Conservation (phyloP, 1,140 invertebrate species). For the Dryas iulia region DNA sequence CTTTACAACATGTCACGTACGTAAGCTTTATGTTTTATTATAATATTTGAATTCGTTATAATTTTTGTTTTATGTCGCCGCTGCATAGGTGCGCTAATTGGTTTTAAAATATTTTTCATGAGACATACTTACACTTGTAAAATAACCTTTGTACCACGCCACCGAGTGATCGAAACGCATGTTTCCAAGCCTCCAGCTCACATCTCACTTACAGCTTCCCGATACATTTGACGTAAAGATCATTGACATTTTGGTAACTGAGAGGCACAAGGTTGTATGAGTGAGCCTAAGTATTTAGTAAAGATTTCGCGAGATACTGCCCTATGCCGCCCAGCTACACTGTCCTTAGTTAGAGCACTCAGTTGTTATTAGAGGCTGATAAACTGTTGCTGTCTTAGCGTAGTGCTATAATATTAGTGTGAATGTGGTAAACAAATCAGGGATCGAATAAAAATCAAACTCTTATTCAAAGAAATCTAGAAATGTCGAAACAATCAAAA, state of each 20-base stretch:
- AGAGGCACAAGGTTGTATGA: conserved; percentile 68
- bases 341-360: conserved; percentile 59
- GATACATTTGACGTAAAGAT: conserved; percentile 70
- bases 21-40: conserved; percentile 27
- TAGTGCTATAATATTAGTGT: conserved; percentile 66
- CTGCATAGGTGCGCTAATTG: conserved; percentile 52
- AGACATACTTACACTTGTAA: conserved; percentile 67
- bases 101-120: conserved; percentile 59
- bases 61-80: conserved; percentile 32
- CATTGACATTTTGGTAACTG: conserved; percentile 71
- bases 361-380: conserved; percentile 73
- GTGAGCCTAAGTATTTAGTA: conserved; percentile 32
- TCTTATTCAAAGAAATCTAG: conserved; percentile 34
- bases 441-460: background rate
- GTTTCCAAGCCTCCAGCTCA: conserved; percentile 76
- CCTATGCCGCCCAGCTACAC: conserved; percentile 74
- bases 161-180: conserved; percentile 79
- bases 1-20: conserved; percentile 8
- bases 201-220: conserved; percentile 78
- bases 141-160: conserved; percentile 77
- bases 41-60: conserved; percentile 24
- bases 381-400: conserved; percentile 65
- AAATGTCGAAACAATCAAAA: conserved; percentile 5
- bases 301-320: conserved; percentile 47
- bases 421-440: conserved; percentile 61